Base-by-base conservation (phyloP, 2,797 vertebrate species). In the Threskiornis aethiopicus region DNA sequence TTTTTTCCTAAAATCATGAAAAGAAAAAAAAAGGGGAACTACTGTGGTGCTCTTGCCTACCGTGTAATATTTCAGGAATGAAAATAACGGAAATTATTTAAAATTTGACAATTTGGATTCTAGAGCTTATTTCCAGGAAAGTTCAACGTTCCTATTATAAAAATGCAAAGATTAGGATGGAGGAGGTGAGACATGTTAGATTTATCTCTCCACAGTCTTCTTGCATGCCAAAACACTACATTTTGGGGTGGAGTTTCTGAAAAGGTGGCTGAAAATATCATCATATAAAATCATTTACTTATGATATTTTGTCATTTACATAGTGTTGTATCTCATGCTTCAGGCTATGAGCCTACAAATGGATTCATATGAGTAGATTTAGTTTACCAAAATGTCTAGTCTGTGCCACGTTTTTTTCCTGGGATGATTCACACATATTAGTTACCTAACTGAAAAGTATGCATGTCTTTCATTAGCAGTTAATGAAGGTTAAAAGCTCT, bases 401-500 rank as follows among this genome's bases (percentile, higher is more conserved):
- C 37, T 72, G 10, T 35, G 14, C 66, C 51, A 73, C 11, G 1
- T n/a, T 81, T 88, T 85, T 55, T 58, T 55, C 39, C 55, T 70
- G 39, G 10, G 26, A 66, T 61, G 35, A 65, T 49, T 75, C 55
- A 71, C 10, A 39, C 22, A 17, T 46, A 59, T 42, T 49, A 83
- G 37, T 42, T 80, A 87, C 47, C 33, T 75, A 83, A 4, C 14
- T 35, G 89, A 57, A 85, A 91, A 83, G 7, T 54, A 44, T n/a
- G 29, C 46, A 57, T 86, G 29, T 49, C 61, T 86, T 87, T 66
- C 57, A 67, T 80, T 91, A 91, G 49, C 13, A 39, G 65, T 52
- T 85, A 89, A 83, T 57, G 77, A 87, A 91, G 44, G 46, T 73
- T 92, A 92, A 89, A 92, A 95, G n/a, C 64, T 85, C 35, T 66